Evolutionary conservation across 2,888 invertebrate species (phyloP), one percentile per base, ranked within the genome.

Genomic region (Atrina japonica): DNA sequence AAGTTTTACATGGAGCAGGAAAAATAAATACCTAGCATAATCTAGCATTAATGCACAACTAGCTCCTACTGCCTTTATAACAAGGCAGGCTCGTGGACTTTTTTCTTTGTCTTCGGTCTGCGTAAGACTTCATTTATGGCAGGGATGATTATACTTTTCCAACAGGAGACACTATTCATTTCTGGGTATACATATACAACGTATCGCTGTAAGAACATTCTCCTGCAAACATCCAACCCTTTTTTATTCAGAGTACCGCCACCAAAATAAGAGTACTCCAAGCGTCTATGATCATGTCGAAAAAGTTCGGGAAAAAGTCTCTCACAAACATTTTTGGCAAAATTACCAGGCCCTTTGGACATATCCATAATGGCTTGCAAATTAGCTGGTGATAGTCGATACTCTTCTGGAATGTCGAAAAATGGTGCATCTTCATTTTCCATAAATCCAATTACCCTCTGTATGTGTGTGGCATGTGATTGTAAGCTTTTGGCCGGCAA

Each of bases 251-350:
- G 18, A 11, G 3, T n/a, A 23, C 49, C 18, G 16, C 49, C 49
- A 11, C 49, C 49, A 49, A 23, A 49, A 49, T 49, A 49, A n/a
- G 49, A 49, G 25, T 49, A 49, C 21, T 23, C 7, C 14, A 18
- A 23, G 25, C 49, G 25, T 14, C 14, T 18, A 18, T 49, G 14
- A 14, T 49, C 49, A 49, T 49, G 21, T n/a, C 21, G 11, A 18
- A 49, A 49, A 49, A 49, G 49, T 49, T 49, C 49, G 14, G 49
- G 49, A n/a, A n/a, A 49, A n/a, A 49, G 49, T 18, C 6, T 49
- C 49, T 49, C 49, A 9, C 21, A 49, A 11, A 49, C 14, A 49
- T 49, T 18, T 18, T 49, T 49, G 2, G 49, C 49, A 49, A 49
- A 49, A 18, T 49, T 49, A n/a, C 49, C 18, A 5, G 49, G 49